These are phyloP conservation scores for Platichthys stellatus DNA, from an alignment of 2,113 vertebrate species.

Conservation along the genomic window DNA sequence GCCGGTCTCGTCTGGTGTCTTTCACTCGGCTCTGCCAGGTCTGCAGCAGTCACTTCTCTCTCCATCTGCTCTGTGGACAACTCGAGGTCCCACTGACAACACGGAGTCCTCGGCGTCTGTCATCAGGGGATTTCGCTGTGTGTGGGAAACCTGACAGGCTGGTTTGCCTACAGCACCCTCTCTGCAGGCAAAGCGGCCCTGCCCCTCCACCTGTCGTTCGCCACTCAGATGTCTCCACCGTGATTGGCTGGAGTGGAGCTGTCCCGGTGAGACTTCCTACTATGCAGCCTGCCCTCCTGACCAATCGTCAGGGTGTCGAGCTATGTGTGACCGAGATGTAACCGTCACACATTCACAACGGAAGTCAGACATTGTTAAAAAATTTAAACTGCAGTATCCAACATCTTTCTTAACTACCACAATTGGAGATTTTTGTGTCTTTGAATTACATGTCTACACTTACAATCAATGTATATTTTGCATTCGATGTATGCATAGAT, in stretches of 20 bases:
- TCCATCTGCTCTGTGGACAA: conserved; percentile 35
- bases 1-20: background rate
- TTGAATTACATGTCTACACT: background rate
- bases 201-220: conserved; percentile 51
- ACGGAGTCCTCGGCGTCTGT: conserved; percentile 55
- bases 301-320: conserved; percentile 7
- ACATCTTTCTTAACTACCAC: too few species aligned
- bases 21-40: conserved; percentile 11
- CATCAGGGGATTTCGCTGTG: conserved; percentile 64
- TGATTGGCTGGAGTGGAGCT: conserved; percentile 37
- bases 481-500: background rate
- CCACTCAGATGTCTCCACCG: conserved; percentile 24
- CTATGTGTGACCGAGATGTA: background rate
- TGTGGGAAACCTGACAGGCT: conserved; percentile 78
- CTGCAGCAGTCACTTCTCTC: conserved; percentile 13
- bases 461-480: background rate
- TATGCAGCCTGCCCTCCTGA: background rate
- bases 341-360: background rate
- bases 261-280: conserved; percentile 17
- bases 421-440: too few species aligned
- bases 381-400: background rate
- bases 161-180: conserved; percentile 69
- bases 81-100: conserved; percentile 48
- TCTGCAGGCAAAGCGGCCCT: background rate
- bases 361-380: too few species aligned